Percentiles rank a stretch among this genome's conserved stretches.
These are phyloP conservation scores for Papilio elwesi DNA, from an alignment of 2,888 invertebrate genomes.

Conservation along the genomic window DNA sequence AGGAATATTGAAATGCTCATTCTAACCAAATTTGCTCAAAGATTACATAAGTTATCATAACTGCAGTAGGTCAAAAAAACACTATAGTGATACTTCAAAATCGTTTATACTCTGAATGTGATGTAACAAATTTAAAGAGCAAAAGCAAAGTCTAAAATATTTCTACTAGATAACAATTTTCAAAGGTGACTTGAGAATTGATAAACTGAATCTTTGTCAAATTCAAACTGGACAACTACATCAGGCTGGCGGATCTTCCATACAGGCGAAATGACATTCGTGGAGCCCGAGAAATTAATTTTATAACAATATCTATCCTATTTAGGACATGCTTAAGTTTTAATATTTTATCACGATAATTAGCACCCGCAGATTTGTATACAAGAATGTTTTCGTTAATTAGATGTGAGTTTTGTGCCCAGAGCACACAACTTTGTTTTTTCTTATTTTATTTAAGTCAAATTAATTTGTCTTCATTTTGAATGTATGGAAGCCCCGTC, in stretches of 20 bases:
- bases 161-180: conserved; percentile 1
- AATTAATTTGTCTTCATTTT: conserved; percentile 2
- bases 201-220: conserved; percentile 42
- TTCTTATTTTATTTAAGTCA: background rate
- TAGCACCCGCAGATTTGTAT: too few species aligned
- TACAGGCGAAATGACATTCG: background rate
- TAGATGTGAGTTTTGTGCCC: too few species aligned
- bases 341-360: background rate
- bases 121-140: conserved; percentile 10
- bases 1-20: conserved; percentile 79
- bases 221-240: conserved; percentile 48
- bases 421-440: background rate
- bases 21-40: conserved; percentile 63
- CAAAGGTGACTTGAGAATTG: conserved; percentile 3
- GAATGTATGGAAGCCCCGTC: conserved; percentile 21
- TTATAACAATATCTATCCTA: background rate
- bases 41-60: conserved; percentile 42
- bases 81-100: background rate
- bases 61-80: background rate
- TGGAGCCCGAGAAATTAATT: background rate
- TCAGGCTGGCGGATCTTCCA: background rate
- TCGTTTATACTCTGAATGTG: background rate
- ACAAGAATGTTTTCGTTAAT: too few species aligned
- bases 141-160: background rate
- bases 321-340: background rate